Conservation (phyloP, 2,888 invertebrate genomes). For the Crocallis elinguaria region DNA sequence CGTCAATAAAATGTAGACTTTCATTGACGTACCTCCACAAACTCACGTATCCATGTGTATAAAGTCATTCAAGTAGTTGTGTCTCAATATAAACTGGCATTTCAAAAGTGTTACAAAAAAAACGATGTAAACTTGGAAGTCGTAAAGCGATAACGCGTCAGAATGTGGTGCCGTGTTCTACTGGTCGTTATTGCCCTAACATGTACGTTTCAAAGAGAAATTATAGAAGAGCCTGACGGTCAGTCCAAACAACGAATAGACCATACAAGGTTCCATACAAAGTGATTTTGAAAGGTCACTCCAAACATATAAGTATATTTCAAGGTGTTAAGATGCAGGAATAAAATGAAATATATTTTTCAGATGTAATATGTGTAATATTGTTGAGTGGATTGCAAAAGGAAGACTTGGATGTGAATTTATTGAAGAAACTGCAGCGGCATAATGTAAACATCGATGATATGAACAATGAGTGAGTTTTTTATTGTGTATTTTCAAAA, state of each 20-base stretch:
- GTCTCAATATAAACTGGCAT: conserved; percentile 1
- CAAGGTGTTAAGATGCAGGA: background rate
- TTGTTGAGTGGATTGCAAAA: conserved; percentile 73
- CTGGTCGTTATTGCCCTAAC: conserved; percentile 64
- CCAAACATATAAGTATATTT: conserved; percentile 10
- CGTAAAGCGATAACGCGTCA: conserved; percentile 55
- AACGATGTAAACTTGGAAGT: conserved; percentile 42
- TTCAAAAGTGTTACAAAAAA: conserved; percentile 26
- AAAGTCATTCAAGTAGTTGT: background rate
- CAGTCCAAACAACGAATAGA: conserved; percentile 43
- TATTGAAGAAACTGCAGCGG: conserved; percentile 63
- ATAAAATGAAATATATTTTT: conserved; percentile 41
- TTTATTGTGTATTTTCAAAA: background rate
- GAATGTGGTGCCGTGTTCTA: conserved; percentile 70
- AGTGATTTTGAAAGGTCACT: conserved; percentile 48
- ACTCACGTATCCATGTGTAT: background rate
- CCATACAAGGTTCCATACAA: conserved; percentile 75
- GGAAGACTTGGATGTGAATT: conserved; percentile 65
- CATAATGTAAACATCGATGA: conserved; percentile 69
- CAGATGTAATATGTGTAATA: conserved; percentile 77
- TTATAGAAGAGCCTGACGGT: conserved; percentile 56
- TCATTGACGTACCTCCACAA: too few species aligned
- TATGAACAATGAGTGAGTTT: conserved; percentile 68
- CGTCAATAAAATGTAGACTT: too few species aligned
- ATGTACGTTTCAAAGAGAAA: conserved; percentile 72